Evolutionary conservation across 2,888 invertebrate genomes (phyloP).

Genomic region (Drosophila greeni): DNA sequence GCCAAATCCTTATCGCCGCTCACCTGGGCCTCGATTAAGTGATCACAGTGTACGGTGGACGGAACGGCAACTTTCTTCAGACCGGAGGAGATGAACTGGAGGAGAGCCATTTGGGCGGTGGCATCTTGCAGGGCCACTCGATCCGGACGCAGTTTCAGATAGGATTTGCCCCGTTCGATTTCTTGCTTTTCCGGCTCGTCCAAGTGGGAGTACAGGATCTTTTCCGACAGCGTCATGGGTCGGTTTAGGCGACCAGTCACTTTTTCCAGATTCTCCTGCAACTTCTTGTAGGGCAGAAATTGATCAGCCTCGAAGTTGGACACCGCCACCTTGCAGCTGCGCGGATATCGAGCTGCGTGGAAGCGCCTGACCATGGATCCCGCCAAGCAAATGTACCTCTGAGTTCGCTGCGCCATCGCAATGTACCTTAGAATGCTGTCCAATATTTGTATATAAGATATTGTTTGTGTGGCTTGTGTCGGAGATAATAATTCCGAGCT

Average conservation of each 20-base stretch:
- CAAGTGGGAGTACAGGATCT: slow-evolving; percentile 97
- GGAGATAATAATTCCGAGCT: neutral
- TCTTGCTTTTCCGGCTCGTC: slow-evolving; percentile 95
- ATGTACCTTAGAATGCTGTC: neutral
- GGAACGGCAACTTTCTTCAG: slow-evolving; percentile 97
- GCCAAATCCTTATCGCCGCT: slow-evolving; percentile 94
- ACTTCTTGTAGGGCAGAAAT: slow-evolving; percentile 90
- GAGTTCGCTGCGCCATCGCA: slow-evolving; percentile 9
- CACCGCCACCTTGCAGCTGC: slow-evolving; percentile 90
- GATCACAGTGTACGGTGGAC: slow-evolving; percentile 99
- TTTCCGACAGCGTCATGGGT: slow-evolving; percentile 97
- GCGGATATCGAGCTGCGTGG: neutral
- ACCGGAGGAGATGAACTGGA: slow-evolving; percentile 99
- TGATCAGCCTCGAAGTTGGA: slow-evolving; percentile 90
- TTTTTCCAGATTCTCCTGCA: slow-evolving; percentile 86
- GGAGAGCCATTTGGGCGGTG: slow-evolving; percentile 99
- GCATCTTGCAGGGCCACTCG: slow-evolving; percentile 99
- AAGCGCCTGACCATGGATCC: slow-evolving; percentile 16
- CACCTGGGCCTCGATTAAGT: slow-evolving; percentile 97
- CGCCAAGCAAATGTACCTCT: slow-evolving; percentile 12
- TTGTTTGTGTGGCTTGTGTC: neutral
- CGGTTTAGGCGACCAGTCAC: slow-evolving; percentile 92
- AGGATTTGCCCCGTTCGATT: slow-evolving; percentile 92
- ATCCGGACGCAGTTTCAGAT: slow-evolving; percentile 95
- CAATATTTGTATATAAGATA: neutral